Conservation (phyloP, 2,797 vertebrate species). For the Muscicapa striata region DNA sequence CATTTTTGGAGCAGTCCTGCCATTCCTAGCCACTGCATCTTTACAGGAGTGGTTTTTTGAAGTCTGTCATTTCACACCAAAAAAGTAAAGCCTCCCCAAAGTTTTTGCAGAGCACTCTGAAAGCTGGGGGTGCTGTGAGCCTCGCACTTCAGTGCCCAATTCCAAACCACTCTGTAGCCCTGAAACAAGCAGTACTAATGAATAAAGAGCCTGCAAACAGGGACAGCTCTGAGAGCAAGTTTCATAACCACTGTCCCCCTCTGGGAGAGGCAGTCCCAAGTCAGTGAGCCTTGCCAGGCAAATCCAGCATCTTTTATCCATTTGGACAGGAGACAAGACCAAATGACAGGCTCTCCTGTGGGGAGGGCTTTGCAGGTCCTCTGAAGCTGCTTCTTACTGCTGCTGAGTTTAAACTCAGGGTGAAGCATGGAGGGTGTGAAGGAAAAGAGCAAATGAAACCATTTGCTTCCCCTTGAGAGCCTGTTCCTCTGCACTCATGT, state of each 20-base stretch:
- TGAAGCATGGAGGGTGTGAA: not conserved
- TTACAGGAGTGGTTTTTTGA: not conserved
- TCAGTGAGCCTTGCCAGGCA: not conserved
- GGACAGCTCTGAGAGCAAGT: constrained; percentile 14
- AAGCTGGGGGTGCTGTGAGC: not conserved
- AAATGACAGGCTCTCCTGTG: not conserved
- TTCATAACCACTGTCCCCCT: constrained; percentile 38
- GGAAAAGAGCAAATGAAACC: not conserved
- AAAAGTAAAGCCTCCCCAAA: not conserved
- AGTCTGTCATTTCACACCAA: not conserved
- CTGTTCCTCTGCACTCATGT: not conserved
- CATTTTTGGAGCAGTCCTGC: not conserved
- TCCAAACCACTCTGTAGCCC: not conserved
- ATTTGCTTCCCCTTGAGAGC: not conserved
- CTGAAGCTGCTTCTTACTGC: not conserved
- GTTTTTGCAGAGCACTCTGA: not conserved
- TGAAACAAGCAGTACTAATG: not conserved
- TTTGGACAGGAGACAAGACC: constrained; percentile 38
- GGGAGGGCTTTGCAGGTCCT: constrained; percentile 30
- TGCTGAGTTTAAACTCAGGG: not conserved
- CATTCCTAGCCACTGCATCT: not conserved
- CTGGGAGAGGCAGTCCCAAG: constrained; percentile 10
- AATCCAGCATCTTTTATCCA: constrained; percentile 41
- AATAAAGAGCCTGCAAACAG: constrained; percentile 35
- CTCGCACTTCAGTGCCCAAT: not conserved